Evolutionary conservation across 2,888 invertebrate species (phyloP).

Genomic region (Drosophila meridiana): DNA sequence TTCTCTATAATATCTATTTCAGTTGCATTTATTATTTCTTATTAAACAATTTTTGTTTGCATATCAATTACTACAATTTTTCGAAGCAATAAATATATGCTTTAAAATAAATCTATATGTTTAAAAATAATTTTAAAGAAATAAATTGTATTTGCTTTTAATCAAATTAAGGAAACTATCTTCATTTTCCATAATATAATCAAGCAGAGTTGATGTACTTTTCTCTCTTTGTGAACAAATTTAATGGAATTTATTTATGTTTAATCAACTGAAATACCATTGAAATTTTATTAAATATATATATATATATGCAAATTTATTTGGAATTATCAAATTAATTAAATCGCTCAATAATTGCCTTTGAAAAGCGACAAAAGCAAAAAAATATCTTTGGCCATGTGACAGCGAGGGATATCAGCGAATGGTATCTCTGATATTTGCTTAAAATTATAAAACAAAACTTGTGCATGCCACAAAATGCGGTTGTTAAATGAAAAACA

Average conservation of each 20-base stretch:
- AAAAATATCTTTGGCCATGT: slow-evolving; percentile 1
- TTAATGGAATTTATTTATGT: background rate
- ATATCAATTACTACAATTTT: too few species aligned
- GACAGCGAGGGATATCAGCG: slow-evolving; percentile 14
- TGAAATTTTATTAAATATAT: background rate
- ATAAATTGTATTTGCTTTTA: background rate
- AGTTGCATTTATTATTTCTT: too few species aligned
- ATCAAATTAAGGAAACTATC: background rate
- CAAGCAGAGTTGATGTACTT: background rate
- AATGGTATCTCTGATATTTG: slow-evolving; percentile 55
- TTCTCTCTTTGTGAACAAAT: background rate
- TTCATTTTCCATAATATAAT: too few species aligned
- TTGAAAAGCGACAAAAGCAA: background rate
- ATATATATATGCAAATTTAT: slow-evolving; percentile 6
- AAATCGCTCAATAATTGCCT: background rate
- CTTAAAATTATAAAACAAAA: slow-evolving; percentile 74
- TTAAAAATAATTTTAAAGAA: background rate
- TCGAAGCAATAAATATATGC: background rate
- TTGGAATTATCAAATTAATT: slow-evolving; percentile 17
- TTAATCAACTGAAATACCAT: background rate
- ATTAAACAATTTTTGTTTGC: too few species aligned
- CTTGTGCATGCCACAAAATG: slow-evolving; percentile 64
- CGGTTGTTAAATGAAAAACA: slow-evolving; percentile 72
- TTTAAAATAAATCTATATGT: background rate
- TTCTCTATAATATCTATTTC: too few species aligned